phyloP scores from a whole-genome alignment of 2,113 vertebrate genomes.

The Syngnathus typhle region DNA sequence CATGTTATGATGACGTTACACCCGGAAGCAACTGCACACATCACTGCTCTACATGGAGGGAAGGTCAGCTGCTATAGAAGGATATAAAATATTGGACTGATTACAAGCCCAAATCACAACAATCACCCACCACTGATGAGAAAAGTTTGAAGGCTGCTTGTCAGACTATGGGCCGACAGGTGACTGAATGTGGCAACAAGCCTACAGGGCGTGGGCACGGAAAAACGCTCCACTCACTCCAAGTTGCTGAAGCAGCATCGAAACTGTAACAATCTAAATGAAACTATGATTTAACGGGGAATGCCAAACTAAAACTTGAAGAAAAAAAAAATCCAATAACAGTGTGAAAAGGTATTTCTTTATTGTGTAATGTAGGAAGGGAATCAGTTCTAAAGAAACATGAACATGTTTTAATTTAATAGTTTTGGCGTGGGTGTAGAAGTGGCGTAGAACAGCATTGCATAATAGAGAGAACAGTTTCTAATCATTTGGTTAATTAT shows the following conservation, averaged over 20 bases:
- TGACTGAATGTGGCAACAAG: neutral
- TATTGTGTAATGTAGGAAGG: no score
- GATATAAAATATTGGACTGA: neutral
- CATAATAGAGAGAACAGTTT: neutral
- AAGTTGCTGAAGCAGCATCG: neutral
- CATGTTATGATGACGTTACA: neutral
- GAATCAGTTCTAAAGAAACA: no score
- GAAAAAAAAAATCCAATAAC: no score
- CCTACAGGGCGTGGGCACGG: neutral
- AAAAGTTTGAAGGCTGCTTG: neutral
- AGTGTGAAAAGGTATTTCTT: no score
- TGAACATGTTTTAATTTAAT: neutral
- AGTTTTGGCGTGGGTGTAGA: neutral
- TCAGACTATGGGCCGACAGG: neutral
- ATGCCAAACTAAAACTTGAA: no score
- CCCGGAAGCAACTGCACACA: neutral
- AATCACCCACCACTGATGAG: neutral
- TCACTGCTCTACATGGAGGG: neutral
- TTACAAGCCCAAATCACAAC: neutral
- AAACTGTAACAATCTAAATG: neutral
- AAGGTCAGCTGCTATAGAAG: neutral
- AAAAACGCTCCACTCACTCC: neutral
- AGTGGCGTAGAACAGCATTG: neutral
- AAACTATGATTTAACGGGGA: neutral
- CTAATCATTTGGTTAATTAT: neutral